Evolutionary conservation across 2,113 vertebrate genomes (phyloP), one percentile per base, ranked within the genome.

Genomic region (Argyrosomus japonicus): DNA sequence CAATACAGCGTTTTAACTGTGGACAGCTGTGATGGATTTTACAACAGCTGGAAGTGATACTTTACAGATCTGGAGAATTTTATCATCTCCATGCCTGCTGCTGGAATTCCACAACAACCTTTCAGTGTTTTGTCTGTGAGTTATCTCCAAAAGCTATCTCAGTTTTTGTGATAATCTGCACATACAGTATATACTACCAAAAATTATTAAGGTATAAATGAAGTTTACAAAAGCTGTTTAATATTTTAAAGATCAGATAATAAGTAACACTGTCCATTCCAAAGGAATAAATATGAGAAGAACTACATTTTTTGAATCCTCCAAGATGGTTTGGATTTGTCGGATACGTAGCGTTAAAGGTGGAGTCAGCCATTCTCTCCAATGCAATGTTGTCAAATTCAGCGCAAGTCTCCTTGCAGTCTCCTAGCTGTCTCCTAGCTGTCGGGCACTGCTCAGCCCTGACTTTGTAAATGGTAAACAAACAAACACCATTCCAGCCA

Each of bases 11-110:
- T 89, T 92, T 82, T 70, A 84, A 82, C 83, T 80, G 84, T 60
- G 93, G 88, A 90, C 88, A 91, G 89, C 89, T 89, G 78, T 87
- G 81, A 88, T 88, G 82, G 83, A 51, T 88, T 90, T 79, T 88
- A 90, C 91, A 94, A 92, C 89, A 89, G 92, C 87, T 92, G 90
- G 72, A 91, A 92, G 89, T 91, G 87, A 91, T 87, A 93, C 91
- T 93, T 93, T 80, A 84, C 79, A 83, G 87, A 89, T 76, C 65
- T 64, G 17, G 43, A 79, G 79, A 87, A 88, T 88, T 84, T 88
- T 85, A 92, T 94, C 90, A 87, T 68, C 69, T 54, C 23, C 19
- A n/a, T 68, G 79, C 50, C 78, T 82, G 75, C 68, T 79, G 77
- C 48, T 78, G 81, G 81, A 92, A 92, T 90, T 81, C 69, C 81